Base-by-base conservation (phyloP, 1,140 invertebrate species). In the Drosophila mauritiana region DNA sequence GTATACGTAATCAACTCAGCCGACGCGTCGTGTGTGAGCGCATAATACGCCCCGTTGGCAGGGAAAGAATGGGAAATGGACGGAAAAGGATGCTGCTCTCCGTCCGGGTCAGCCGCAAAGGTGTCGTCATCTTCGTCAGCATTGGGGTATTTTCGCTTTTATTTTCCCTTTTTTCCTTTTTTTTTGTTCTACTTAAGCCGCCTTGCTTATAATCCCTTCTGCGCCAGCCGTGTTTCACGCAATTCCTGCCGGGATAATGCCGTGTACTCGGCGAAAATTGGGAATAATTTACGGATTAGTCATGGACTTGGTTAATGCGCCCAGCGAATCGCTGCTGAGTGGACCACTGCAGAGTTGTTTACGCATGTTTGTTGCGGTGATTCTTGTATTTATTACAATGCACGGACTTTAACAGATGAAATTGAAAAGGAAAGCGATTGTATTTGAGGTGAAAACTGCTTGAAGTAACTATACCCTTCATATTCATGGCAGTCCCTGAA, bases 1-100 rank as follows among this genome's bases (percentile, higher is more conserved):
- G 75, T 78, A 83, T 79, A 64, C 80, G 80, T 69, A 83, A 83
- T 78, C 58, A 57, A 73, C 52, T 64, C 58, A 20, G 31, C 1
- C 1, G 5, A 15, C 20, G 20, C 13, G 53, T 13, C 22, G 17
- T 36, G 43, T 72, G 69, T 43, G 56, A 73, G 39, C 48, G 69
- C 69, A 73, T 73, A 61, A 52, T 73, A 73, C 68, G 69, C 20
- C 55, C 46, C 7, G 25, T n/a, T 65, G 62, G 48, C 59, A 17
- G 12, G 22, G 13, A 27, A 7, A 13, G 25, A 11, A 15, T 3
- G 13, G 4, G 2, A n/a, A 13, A 25, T 17, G 37, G 37, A 12
- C 12, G 39, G 20, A 40, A 3, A 10, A 13, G n/a, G 42, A 20
- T 37, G 51, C 15, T 13, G 8, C 20, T 13, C 25, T 17, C 13